phyloP scores from a whole-genome alignment of 53 echinoderm and acorn worm genomes.

The Paracentrotus lividus region DNA sequence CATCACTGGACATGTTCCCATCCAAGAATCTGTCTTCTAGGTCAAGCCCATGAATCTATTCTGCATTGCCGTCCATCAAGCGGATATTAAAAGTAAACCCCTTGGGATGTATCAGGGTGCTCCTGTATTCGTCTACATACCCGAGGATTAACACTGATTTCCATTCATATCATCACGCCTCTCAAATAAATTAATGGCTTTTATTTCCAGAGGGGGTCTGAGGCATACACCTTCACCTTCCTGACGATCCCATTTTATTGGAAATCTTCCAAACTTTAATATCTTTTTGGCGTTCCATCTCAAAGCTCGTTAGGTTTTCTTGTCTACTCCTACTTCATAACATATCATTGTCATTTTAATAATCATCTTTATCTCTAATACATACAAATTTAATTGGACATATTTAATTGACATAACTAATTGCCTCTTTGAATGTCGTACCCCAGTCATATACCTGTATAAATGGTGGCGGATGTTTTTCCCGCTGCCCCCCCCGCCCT shows the following conservation, averaged over 20 bases:
- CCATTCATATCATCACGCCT: background rate
- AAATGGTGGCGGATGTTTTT: too few species aligned
- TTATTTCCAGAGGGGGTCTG: background rate
- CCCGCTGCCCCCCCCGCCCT: background rate
- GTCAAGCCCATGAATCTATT: background rate
- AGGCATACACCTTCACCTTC: background rate
- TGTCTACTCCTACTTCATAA: background rate
- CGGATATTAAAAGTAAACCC: conserved; percentile 31
- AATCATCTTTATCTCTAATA: background rate
- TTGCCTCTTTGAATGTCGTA: too few species aligned
- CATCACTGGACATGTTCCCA: background rate
- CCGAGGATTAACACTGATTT: background rate
- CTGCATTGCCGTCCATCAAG: background rate
- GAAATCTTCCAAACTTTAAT: background rate
- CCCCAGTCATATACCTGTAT: too few species aligned
- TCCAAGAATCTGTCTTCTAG: background rate
- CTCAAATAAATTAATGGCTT: background rate
- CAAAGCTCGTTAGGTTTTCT: background rate
- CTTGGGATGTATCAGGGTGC: background rate
- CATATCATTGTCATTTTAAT: background rate
- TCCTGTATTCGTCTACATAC: background rate
- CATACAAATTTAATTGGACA: background rate
- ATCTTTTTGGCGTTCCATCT: background rate
- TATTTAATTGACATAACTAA: too few species aligned
- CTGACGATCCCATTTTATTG: background rate